These are phyloP conservation scores for Aphelenchoides besseyi DNA, from an alignment of 1,140 invertebrate species.

Conservation along the genomic window DNA sequence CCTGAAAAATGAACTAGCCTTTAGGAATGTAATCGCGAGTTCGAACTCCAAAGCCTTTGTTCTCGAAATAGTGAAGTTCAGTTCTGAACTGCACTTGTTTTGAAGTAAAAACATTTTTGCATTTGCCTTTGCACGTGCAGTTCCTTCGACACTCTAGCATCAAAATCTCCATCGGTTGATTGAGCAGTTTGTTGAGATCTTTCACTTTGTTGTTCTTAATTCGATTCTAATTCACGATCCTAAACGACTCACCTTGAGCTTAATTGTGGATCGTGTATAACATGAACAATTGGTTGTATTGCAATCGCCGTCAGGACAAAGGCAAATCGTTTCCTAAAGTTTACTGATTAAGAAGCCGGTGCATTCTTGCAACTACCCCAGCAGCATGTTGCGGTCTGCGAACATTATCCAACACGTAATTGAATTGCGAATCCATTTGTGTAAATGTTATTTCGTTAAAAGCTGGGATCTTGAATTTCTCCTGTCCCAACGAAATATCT, in stretches of 20 bases:
- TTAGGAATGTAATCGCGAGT: background rate
- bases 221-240: background rate
- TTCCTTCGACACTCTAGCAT: slow-evolving; percentile 23
- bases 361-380: background rate
- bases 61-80: slow-evolving; percentile 12
- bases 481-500: background rate
- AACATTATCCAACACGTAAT: background rate
- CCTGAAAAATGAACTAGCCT: no score
- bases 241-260: slow-evolving; percentile 12
- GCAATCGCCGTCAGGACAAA: slow-evolving; percentile 8
- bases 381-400: background rate
- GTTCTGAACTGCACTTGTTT: background rate
- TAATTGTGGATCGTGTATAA: slow-evolving; percentile 10
- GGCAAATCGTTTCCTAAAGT: background rate
- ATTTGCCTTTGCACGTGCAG: slow-evolving; percentile 16
- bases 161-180: background rate
- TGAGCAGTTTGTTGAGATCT: slow-evolving; percentile 2
- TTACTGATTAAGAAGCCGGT: background rate
- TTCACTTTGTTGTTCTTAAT: slow-evolving; percentile 3
- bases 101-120: slow-evolving; percentile 11
- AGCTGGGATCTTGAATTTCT: background rate
- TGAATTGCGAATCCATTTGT: background rate
- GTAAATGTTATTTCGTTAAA: background rate
- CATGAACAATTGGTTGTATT: slow-evolving; percentile 16
- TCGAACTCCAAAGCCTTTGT: slow-evolving; percentile 21